Evolutionary conservation across 1,140 invertebrate genomes (phyloP), one percentile per base, ranked within the genome.

Genomic region (Bradysia coprophila): DNA sequence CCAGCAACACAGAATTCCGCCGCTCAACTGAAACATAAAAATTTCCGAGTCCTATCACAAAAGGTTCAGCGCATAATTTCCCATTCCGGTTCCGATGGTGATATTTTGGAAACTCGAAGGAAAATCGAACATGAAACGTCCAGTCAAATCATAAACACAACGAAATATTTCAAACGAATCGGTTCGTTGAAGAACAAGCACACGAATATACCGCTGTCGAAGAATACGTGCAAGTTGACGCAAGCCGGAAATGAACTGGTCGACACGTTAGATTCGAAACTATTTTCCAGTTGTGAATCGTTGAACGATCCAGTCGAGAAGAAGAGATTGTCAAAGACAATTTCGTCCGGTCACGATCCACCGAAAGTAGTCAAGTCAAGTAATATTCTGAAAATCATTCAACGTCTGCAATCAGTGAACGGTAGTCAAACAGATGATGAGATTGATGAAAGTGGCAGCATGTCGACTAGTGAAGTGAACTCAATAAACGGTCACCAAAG

Each of bases 21-120:
- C 9, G 5, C n/a, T 24, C 34, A 19, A 15, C 45, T 37, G 34
- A 54, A 53, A 37, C 52, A 57, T 43, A 52, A 49, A 44, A 55
- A 59, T 21, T 59, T 59, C 21, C 51, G 54, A 28, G 46, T 54
- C 34, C 46, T 59, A 10, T 59, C 57, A n/a, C 48, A 57, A 5
- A 59, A 59, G 41, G 57, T 59, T 10, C 57, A 59, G 16, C 47
- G 57, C 5, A 53, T 59, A 15, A 59, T 59, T 36, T 51, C 55
- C 20, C 22, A 32, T 43, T 38, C 43, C 9, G 19, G 16, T 15
- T 28, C 43, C 13, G 13, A 33, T 2, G 18, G n/a, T 11, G 39
- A 4, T 3, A 19, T 4, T 10, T 37, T 2, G 53, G 57, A 10
- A 51, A 52, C 15, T 52, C n/a, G n/a, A n/a, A n/a, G n/a, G n/a